Base-by-base conservation (phyloP, 2,888 invertebrate species). In the Cabera pusaria region DNA sequence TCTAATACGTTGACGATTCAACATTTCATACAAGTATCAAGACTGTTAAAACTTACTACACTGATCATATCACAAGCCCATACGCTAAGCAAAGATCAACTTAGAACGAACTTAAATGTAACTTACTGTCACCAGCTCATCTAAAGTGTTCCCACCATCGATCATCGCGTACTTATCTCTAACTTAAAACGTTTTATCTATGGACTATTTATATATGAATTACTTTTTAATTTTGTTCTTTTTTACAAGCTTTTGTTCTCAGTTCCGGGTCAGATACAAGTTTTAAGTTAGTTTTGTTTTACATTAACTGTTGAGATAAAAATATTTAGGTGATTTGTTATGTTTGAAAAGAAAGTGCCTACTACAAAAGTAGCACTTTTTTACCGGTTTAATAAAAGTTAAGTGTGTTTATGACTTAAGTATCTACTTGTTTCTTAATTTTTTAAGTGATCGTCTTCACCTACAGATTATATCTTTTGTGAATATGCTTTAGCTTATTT, bases 131-230 rank as follows among this genome's bases (percentile, higher is more conserved):
- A 79, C 77, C 83, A 58, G 53, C 55, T 61, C 68, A 66, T 66
- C 73, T 65, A 61, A 40, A 44, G 51, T 60, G 65, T 84, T 88
- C 87, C 82, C 87, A 88, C 86, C 75, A 87, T 88, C 87, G 81
- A 88, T 88, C 87, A 88, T 67, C 68, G 64, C 55, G 52, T 44
- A 62, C 69, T 81, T 86, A 87, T 86, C 86, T 74, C 34, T 25
- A 61, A 72, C 71, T 75, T 84, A 86, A 86, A 80, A 84, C 82
- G 64, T 68, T 69, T 79, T 86, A 86, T 85, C 85, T 81, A 58
- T 62, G 44, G 68, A 68, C 72, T 75, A 67, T 80, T 77, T 74
- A 68, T 77, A 59, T 67, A 69, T 64, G 72, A 68, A 76, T 64
- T 58, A 51, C 59, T 58, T 52, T 69, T 59, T 67, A 61, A 65